These are phyloP conservation scores for Cichlasoma orientale DNA, from an alignment of 2,797 vertebrate genomes.

Conservation along the genomic window DNA sequence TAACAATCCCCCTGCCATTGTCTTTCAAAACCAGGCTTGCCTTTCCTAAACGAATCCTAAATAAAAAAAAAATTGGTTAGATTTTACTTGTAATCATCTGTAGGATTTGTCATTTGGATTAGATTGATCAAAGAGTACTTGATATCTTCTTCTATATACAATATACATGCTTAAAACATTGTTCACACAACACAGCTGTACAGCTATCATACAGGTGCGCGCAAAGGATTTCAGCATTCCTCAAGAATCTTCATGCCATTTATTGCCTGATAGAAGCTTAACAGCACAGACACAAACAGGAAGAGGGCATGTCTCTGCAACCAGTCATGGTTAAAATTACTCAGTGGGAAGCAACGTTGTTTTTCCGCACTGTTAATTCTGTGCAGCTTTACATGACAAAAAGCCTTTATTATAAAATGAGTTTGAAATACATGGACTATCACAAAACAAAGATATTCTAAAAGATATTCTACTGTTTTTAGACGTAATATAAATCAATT, in stretches of 20 bases:
- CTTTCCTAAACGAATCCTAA: too few relatives aligned
- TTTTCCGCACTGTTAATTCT: too few relatives aligned
- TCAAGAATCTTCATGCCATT: not conserved
- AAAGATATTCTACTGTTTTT: not conserved
- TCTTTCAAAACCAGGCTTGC: not conserved
- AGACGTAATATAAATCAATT: not conserved
- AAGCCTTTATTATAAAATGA: too few relatives aligned
- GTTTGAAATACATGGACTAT: too few relatives aligned
- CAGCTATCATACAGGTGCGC: not conserved
- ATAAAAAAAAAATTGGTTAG: not conserved
- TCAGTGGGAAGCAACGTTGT: not conserved
- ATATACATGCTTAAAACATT: not conserved
- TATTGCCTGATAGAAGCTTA: conserved; percentile 12
- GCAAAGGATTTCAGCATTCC: not conserved
- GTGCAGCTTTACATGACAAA: too few relatives aligned
- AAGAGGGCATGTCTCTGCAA: conserved; percentile 1
- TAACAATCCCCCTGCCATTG: not conserved
- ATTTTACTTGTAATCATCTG: not conserved
- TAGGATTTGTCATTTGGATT: too few relatives aligned
- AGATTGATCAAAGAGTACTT: too few relatives aligned
- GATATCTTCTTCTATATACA: not conserved
- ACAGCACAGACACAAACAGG: conserved; percentile 12
- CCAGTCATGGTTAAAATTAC: conserved; percentile 2
- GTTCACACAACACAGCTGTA: not conserved
- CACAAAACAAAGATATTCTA: too few relatives aligned